Percentiles rank a stretch among this genome's conserved stretches.
Evolutionary conservation across 2,797 vertebrate species (phyloP).

Genomic region (Hipposideros larvatus): DNA sequence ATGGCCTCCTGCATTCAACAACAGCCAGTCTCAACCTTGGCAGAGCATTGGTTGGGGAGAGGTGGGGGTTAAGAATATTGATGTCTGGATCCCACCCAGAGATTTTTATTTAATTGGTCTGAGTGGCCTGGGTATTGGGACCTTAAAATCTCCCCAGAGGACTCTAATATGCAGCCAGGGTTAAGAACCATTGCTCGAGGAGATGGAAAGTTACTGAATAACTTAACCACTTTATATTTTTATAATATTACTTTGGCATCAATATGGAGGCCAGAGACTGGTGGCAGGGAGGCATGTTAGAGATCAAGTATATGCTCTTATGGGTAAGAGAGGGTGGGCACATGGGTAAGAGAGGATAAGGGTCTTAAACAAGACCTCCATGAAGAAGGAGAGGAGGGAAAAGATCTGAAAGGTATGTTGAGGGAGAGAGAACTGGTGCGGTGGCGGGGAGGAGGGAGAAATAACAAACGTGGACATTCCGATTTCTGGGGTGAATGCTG

Average conservation of each 20-base stretch:
- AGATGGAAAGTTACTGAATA: neutral
- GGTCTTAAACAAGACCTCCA: neutral
- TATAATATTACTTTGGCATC: neutral
- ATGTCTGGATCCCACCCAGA: neutral
- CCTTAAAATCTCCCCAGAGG: neutral
- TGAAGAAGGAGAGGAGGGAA: neutral
- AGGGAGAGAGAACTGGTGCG: neutral
- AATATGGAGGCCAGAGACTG: neutral
- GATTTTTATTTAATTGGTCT: constrained; percentile 21
- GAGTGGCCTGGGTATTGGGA: neutral
- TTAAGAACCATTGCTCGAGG: neutral
- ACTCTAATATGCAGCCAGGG: neutral
- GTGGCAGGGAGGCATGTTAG: neutral
- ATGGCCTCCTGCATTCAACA: no score
- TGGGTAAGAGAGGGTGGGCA: neutral
- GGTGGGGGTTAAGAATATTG: neutral
- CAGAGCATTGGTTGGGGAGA: neutral
- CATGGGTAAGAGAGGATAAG: neutral
- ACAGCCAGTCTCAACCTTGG: neutral
- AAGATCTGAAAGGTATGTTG: neutral
- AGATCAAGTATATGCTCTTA: neutral
- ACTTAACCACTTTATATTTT: neutral
- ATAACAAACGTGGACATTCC: neutral
- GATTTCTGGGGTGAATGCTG: neutral
- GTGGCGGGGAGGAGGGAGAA: neutral